These are phyloP conservation scores for Anabas testudineus DNA, from an alignment of 2,797 vertebrate species.

Conservation along the genomic window DNA sequence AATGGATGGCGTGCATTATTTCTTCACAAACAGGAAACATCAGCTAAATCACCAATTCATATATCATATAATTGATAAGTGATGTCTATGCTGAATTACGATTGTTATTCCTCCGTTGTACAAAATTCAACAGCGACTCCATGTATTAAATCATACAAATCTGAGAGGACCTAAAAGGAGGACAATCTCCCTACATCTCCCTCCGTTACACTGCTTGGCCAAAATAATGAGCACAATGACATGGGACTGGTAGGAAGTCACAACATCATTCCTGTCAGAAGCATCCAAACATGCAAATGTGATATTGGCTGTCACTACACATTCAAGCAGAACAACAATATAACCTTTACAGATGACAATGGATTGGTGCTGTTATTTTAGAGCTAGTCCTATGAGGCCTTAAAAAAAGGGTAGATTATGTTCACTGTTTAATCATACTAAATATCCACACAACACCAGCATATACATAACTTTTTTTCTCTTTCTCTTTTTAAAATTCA, in stretches of 20 bases:
- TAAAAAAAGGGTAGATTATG: conserved; percentile 30
- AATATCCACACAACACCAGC: conserved; percentile 4
- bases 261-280: conserved; percentile 76
- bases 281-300: conserved; percentile 76
- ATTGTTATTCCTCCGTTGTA: conserved; percentile 31
- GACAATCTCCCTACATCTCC: conserved; percentile 25
- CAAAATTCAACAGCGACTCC: conserved; percentile 35
- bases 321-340: conserved; percentile 71
- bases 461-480: background rate
- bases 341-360: conserved; percentile 79
- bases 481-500: background rate
- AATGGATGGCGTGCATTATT: conserved; percentile 56
- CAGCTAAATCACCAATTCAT: conserved; percentile 34
- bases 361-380: conserved; percentile 57
- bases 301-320: conserved; percentile 76
- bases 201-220: conserved; percentile 63
- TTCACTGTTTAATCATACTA: conserved; percentile 40
- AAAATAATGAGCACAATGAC: conserved; percentile 84
- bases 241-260: conserved; percentile 76
- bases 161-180: conserved; percentile 32
- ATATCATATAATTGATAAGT: conserved; percentile 37
- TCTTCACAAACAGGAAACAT: conserved; percentile 33
- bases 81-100: conserved; percentile 19
- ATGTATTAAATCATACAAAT: conserved; percentile 56
- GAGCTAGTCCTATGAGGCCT: conserved; percentile 52